Evolutionary conservation across 2,888 invertebrate species (phyloP).

Genomic region (Harmothoe impar): DNA sequence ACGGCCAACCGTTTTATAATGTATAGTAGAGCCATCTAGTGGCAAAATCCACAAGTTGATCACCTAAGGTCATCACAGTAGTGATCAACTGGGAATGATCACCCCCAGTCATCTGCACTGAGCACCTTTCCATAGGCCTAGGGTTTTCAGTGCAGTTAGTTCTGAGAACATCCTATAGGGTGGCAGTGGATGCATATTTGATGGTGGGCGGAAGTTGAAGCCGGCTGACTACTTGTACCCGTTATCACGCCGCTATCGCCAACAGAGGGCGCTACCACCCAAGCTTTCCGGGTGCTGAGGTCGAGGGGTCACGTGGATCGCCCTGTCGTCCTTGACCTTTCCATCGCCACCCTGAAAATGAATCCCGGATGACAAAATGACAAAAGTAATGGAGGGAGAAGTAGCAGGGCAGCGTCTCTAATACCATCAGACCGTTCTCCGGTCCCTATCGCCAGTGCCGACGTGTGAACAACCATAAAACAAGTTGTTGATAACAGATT

Average conservation of each 20-base stretch:
- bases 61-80: no score
- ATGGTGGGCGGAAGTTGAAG: slow-evolving; percentile 26
- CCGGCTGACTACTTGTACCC: neutral
- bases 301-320: slow-evolving; percentile 12
- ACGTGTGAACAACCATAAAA: slow-evolving; percentile 27
- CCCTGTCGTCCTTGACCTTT: slow-evolving; percentile 37
- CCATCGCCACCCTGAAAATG: slow-evolving; percentile 39
- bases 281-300: neutral
- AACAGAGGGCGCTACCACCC: slow-evolving; percentile 13
- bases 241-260: slow-evolving; percentile 29
- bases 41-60: no score
- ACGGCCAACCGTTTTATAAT: no score
- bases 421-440: neutral
- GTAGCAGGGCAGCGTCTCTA: neutral
- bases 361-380: slow-evolving; percentile 32
- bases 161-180: neutral
- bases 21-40: no score
- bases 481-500: slow-evolving; percentile 32
- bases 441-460: slow-evolving; percentile 1
- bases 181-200: slow-evolving; percentile 8
- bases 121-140: no score
- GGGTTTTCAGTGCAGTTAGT: no score
- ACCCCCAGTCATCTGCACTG: no score
- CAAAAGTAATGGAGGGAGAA: slow-evolving; percentile 3
- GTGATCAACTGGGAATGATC: no score